Percentiles rank a stretch among this genome's conserved stretches.
phyloP scores from a whole-genome alignment of 2,797 vertebrate species.

The Telmatherina bonti region DNA sequence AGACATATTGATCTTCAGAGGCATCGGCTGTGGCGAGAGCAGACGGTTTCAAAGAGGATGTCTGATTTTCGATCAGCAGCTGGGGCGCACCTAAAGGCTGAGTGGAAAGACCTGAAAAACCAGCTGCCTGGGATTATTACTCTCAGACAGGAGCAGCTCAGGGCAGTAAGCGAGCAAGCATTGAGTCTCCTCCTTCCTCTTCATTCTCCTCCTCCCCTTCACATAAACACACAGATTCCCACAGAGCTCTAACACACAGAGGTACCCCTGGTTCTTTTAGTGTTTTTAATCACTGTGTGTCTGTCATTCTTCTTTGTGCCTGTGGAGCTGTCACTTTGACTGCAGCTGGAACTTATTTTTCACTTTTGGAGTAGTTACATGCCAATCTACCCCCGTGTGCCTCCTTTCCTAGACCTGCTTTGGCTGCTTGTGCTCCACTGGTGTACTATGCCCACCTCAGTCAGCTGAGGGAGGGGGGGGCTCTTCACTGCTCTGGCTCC shows the following conservation, averaged over 20 bases:
- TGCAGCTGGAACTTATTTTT: conserved; percentile 15
- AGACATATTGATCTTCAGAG: conserved; percentile 24
- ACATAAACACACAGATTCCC: conserved; percentile 53
- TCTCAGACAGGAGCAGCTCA: conserved; percentile 34
- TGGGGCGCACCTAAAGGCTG: conserved; percentile 69
- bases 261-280: conserved; percentile 16
- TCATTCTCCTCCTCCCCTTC: conserved; percentile 42
- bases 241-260: conserved; percentile 34
- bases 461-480: conserved; percentile 71
- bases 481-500: conserved; percentile 58
- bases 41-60: conserved; percentile 21
- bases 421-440: conserved; percentile 15
- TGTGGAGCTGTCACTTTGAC: conserved; percentile 26
- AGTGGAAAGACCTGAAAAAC: conserved; percentile 84
- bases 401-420: conserved; percentile 20
- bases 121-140: conserved; percentile 75
- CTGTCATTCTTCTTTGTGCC: conserved; percentile 2
- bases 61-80: conserved; percentile 52
- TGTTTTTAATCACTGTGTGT: conserved; percentile 2
- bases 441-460: conserved; percentile 79
- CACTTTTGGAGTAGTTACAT: conserved; percentile 4
- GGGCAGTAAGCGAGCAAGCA: conserved; percentile 28
- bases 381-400: neutral
- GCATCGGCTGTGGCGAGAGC: conserved; percentile 25
- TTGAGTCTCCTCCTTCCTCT: conserved; percentile 56